These are phyloP conservation scores for Lerista edwardsae DNA, from an alignment of 2,797 vertebrate species.

Conservation along the genomic window DNA sequence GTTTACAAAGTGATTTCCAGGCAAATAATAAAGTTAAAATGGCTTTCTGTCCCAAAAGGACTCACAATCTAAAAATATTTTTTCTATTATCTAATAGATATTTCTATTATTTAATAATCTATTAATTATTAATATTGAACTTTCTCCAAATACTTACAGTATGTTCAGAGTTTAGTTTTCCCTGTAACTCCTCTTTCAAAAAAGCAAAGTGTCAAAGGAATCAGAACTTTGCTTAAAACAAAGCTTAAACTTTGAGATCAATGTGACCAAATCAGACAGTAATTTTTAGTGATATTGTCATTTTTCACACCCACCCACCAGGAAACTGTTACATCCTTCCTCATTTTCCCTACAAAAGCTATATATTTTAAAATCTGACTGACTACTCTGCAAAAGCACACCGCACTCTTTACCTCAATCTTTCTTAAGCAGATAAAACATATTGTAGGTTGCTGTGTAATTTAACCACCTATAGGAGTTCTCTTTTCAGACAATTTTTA, in stretches of 20 bases:
- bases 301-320: background rate
- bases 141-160: background rate
- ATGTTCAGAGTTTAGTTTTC: background rate
- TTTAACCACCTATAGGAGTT: background rate
- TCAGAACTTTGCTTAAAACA: background rate
- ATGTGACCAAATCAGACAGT: background rate
- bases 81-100: no score
- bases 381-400: background rate
- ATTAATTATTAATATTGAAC: background rate
- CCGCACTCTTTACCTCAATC: background rate
- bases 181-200: no score
- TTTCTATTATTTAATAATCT: no score
- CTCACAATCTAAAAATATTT: no score
- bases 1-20: no score
- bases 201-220: background rate
- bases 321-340: background rate
- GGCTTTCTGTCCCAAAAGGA: no score
- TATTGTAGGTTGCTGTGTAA: background rate
- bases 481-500: slow-evolving; percentile 4
- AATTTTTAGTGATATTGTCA: background rate
- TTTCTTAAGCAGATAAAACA: background rate
- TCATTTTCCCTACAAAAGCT: background rate
- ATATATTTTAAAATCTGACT: background rate
- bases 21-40: no score
- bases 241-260: background rate